Base-by-base conservation (phyloP, 2,113 vertebrate genomes). In the Xenopus laevis region DNA sequence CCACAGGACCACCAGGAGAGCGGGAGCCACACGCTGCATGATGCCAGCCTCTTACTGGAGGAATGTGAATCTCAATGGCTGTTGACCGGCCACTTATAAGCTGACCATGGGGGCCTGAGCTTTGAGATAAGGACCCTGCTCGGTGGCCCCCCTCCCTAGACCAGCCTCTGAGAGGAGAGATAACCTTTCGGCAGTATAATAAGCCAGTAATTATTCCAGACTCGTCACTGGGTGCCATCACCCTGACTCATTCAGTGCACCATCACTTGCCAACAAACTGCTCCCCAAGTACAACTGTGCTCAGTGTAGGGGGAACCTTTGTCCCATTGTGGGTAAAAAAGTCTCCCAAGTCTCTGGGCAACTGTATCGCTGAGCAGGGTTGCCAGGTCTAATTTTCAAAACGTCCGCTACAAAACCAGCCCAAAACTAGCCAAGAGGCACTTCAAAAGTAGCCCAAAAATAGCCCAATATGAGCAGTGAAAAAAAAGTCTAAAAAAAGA, bases 1-100 rank as follows among this genome's bases (percentile, higher is more conserved):
- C 83, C 91, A 84, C 47, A 95, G 82, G 21, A 84, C 73, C 0
- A 82, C 82, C 65, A 93, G 79, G 55, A 87, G 58, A 27, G 65
- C 57, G 5, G 72, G 65, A 12, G 65, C 46, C 58, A 53, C 30
- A 13, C 57, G 65, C 53, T 75, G 72, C 72, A 75, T 75, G 66
- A 16, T 68, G 21, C 55, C 10, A n/a, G 52, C 4, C 13, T 17
- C 40, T 53, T 11, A 47, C 23, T 27, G 23, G 4, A 33, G 15
- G 20, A 61, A 40, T 52, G 40, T 68, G 65, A 67, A 45, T 40
- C 18, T 52, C 55, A 20, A 4, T 45, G 17, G 64, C 64, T 16
- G 45, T 7, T 16, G 13, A 45, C 4, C 6, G 45, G 13, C 57
- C 65, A 68, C 63, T 74, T 74, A 74, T 74, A 74, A 50, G 72